phyloP scores from a whole-genome alignment of 2,113 vertebrate species.

The Gymnogyps californianus region DNA sequence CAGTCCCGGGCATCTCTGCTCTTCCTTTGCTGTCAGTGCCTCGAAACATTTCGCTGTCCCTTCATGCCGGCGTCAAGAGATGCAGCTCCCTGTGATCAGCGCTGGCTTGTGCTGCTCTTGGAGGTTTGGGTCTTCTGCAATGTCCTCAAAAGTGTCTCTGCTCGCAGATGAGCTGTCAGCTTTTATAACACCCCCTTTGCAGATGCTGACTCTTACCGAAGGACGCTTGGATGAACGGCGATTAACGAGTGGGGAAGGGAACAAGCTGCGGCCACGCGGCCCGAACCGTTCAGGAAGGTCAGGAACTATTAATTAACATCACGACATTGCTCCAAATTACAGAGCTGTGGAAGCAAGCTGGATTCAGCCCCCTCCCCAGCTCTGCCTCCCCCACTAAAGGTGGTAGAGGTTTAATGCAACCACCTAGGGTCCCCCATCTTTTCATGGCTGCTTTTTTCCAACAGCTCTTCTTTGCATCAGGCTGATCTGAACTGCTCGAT shows the following conservation, averaged over 20 bases:
- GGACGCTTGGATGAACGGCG: background rate
- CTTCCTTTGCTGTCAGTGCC: background rate
- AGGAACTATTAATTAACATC: background rate
- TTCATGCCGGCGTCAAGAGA: background rate
- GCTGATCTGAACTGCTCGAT: fast-evolving
- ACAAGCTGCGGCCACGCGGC: background rate
- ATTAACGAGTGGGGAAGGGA: background rate
- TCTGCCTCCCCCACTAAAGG: background rate
- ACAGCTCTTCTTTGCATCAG: background rate
- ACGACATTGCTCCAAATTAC: background rate
- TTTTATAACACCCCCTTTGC: background rate
- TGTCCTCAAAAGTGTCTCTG: background rate
- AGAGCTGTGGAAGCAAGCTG: fast-evolving
- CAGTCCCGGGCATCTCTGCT: background rate
- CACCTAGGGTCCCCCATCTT: background rate
- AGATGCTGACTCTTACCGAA: background rate
- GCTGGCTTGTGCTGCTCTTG: background rate
- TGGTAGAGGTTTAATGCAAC: background rate
- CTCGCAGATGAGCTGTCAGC: background rate
- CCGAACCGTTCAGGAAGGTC: background rate
- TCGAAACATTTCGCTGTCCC: background rate
- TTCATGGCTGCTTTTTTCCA: background rate
- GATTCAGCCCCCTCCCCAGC: background rate
- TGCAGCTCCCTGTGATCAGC: fast-evolving
- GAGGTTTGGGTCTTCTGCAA: background rate